Base-by-base conservation (phyloP, 2,888 invertebrate genomes). In the Scaptomyza cyrtandrae region DNA sequence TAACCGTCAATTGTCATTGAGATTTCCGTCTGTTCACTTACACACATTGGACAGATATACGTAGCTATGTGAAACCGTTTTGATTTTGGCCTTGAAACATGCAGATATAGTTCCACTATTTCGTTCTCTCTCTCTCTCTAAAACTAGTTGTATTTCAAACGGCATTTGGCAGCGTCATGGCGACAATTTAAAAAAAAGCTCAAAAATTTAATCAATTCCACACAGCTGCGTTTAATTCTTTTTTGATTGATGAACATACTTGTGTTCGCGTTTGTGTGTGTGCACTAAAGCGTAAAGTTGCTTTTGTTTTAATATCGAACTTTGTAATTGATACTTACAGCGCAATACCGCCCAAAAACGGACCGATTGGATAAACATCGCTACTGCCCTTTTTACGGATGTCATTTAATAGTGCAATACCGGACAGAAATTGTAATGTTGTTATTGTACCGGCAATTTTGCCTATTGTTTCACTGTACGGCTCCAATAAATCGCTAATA, bases 371-470 rank as follows among this genome's bases (percentile, higher is more conserved):
- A 72, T 95, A 93, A 59, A 94, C 94, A 81, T 93, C 93, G 0
- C 96, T 95, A 79, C 93, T 93, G 16, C 94, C 94, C 86, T 95
- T 95, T 84, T 94, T 94, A 70, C 95, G 94, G 71, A 97, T 95
- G 88, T 96, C 95, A 90, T 94, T 94, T 89, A 96, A 95, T 68
- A 97, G 93, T 89, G 96, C 94, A 89, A 93, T 93, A 86, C 97
- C 97, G 33, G 97, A 95, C 88, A 97, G 94, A 93, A 97, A 97
- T 91, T 97, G 97, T 0, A 94, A 94, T 79, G 96, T 95, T 29
- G 98, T 97, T 29, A 96, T 94, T 62, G 96, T 92, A 70, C 95
- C 95, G 39, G 97, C 97, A 55, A 94, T 92, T 60, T 93, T 92
- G 43, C 94, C 96, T 61, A 91, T 90, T 6, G 74, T 61, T 19